phyloP scores from a whole-genome alignment of 2,888 invertebrate genomes.

The Liodrosophila aerea region DNA sequence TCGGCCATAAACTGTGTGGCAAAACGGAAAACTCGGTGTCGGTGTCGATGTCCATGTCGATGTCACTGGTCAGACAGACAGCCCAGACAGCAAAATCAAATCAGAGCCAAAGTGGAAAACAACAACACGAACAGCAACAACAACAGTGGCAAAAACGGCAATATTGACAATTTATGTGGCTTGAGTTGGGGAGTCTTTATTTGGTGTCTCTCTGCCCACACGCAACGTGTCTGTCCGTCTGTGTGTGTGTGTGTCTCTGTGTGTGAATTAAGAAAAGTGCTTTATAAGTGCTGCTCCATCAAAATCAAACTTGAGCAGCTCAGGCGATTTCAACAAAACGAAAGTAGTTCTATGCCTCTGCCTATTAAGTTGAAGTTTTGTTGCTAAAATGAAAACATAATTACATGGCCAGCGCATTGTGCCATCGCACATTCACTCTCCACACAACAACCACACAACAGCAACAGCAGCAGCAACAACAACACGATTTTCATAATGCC shows the following conservation, averaged over 20 bases:
- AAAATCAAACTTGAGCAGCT: slow-evolving; percentile 56
- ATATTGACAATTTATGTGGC: slow-evolving; percentile 68
- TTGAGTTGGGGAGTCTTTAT: slow-evolving; percentile 52
- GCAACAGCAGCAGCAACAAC: slow-evolving; percentile 17
- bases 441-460: slow-evolving; percentile 17
- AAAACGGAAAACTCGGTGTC: slow-evolving; percentile 26
- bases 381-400: slow-evolving; percentile 62
- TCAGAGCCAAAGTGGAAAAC: slow-evolving; percentile 62
- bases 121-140: slow-evolving; percentile 34
- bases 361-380: slow-evolving; percentile 58
- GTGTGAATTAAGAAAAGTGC: slow-evolving; percentile 52
- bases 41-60: slow-evolving; percentile 20
- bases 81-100: slow-evolving; percentile 52
- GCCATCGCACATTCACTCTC: slow-evolving; percentile 44
- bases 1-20: slow-evolving; percentile 47
- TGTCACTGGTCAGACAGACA: slow-evolving; percentile 26
- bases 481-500: slow-evolving; percentile 51
- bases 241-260: not conserved
- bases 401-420: slow-evolving; percentile 49
- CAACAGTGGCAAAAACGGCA: slow-evolving; percentile 45
- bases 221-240: slow-evolving; percentile 34
- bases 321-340: slow-evolving; percentile 52
- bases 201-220: slow-evolving; percentile 50
- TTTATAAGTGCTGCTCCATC: slow-evolving; percentile 69
- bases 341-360: slow-evolving; percentile 66